Conservation (phyloP, 2,888 invertebrate species). For the Carterocephalus palaemon region DNA sequence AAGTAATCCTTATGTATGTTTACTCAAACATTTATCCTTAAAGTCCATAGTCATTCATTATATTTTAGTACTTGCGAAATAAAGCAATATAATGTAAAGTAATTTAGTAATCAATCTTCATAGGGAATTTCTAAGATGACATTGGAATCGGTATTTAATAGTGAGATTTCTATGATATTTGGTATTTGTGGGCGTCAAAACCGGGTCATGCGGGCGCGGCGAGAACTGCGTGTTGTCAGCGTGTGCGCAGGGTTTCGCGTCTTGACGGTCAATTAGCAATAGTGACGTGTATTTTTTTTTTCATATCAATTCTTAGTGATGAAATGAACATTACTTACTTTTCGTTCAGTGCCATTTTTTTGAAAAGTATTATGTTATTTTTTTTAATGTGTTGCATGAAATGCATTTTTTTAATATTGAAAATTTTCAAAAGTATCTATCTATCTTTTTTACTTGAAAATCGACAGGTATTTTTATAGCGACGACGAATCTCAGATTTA, state of each 20-base stretch:
- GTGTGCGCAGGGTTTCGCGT: slow-evolving; percentile 57
- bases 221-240: slow-evolving; percentile 32
- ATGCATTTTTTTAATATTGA: slow-evolving; percentile 63
- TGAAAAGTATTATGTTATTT: slow-evolving; percentile 72
- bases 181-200: slow-evolving; percentile 1
- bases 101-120: slow-evolving; percentile 14
- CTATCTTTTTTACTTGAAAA: slow-evolving; percentile 41
- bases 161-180: slow-evolving; percentile 16
- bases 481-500: slow-evolving; percentile 67
- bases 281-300: slow-evolving; percentile 41
- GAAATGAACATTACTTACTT: slow-evolving; percentile 50
- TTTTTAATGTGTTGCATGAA: slow-evolving; percentile 71
- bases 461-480: slow-evolving; percentile 46
- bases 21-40: slow-evolving; percentile 11
- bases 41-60: slow-evolving; percentile 20
- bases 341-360: slow-evolving; percentile 74
- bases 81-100: slow-evolving; percentile 17
- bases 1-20: slow-evolving; percentile 20
- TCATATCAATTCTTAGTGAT: slow-evolving; percentile 45
- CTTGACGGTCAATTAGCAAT: slow-evolving; percentile 49
- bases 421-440: slow-evolving; percentile 43
- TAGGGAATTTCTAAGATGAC: slow-evolving; percentile 18
- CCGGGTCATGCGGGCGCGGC: slow-evolving; percentile 22
- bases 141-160: slow-evolving; percentile 16
- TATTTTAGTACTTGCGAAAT: slow-evolving; percentile 21